Conservation (phyloP, 1,140 invertebrate genomes). For the Tribolium madens region DNA sequence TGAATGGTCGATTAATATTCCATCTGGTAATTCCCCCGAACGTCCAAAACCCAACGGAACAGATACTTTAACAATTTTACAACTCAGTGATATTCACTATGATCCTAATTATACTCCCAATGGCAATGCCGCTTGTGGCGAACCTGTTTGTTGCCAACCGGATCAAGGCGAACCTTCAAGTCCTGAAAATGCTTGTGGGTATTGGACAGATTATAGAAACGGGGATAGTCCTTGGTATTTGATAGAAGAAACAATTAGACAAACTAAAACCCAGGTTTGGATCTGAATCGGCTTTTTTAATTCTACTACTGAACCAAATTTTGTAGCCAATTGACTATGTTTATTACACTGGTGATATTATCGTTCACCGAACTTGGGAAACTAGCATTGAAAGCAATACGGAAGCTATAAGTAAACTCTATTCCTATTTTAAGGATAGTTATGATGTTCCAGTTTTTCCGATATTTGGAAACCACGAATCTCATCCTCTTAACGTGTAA, state of each 20-base stretch:
- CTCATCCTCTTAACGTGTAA: slow-evolving; percentile 87
- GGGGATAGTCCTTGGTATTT: slow-evolving; percentile 72
- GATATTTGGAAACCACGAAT: slow-evolving; percentile 90
- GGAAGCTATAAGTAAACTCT: slow-evolving; percentile 71
- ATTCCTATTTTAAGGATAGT: slow-evolving; percentile 71
- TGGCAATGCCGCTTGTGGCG: slow-evolving; percentile 76
- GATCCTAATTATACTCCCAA: slow-evolving; percentile 79
- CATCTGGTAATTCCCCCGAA: slow-evolving; percentile 53
- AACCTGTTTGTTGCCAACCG: slow-evolving; percentile 83
- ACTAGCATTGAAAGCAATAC: slow-evolving; percentile 78
- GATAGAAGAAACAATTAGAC: slow-evolving; percentile 51
- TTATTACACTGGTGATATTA: slow-evolving; percentile 88
- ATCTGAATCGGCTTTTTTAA: slow-evolving; percentile 68
- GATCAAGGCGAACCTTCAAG: slow-evolving; percentile 59
- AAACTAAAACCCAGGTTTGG: slow-evolving; percentile 61
- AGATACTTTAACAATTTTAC: slow-evolving; percentile 71
- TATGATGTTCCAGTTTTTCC: slow-evolving; percentile 79
- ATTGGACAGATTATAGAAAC: slow-evolving; percentile 82
- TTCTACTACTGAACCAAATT: background rate
- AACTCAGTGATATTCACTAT: slow-evolving; percentile 86
- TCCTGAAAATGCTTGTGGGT: slow-evolving; percentile 72
- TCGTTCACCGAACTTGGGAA: slow-evolving; percentile 87
- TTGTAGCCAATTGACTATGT: slow-evolving; percentile 72
- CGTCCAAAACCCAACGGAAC: slow-evolving; percentile 40
- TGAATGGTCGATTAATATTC: slow-evolving; percentile 71